Evolutionary conservation across 2,113 vertebrate genomes (phyloP).

Genomic region (Myocastor coypus): DNA sequence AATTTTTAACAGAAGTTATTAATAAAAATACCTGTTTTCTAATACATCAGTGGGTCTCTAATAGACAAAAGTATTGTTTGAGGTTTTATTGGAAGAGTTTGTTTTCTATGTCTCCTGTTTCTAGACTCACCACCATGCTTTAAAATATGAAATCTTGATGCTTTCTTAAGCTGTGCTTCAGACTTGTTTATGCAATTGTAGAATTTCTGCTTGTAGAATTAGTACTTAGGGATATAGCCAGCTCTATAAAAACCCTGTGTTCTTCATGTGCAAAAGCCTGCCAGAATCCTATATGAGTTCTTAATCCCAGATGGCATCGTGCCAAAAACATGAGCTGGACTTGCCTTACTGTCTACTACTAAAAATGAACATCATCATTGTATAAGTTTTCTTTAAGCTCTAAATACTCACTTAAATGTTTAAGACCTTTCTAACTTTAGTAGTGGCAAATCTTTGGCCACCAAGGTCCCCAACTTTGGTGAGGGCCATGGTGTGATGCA

Average conservation of each 20-base stretch:
- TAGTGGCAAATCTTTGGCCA: not conserved
- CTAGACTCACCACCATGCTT: not conserved
- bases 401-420: conserved; percentile 2
- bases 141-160: not conserved
- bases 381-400: not conserved
- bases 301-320: not conserved
- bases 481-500: not conserved
- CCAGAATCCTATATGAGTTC: not conserved
- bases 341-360: not conserved
- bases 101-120: not conserved
- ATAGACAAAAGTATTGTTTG: not conserved
- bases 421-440: conserved; percentile 32
- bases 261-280: not conserved
- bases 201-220: not conserved
- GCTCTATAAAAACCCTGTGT: not conserved
- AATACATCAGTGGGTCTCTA: not conserved
- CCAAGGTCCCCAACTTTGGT: not conserved
- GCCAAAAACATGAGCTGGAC: not conserved
- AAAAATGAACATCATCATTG: not conserved
- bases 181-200: not conserved
- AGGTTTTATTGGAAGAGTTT: not conserved
- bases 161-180: not conserved
- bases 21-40: not conserved
- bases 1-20: not conserved
- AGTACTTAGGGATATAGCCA: not conserved